Base-by-base conservation (phyloP, 2,113 vertebrate species). In the Campylorhamphus procurvoides region DNA sequence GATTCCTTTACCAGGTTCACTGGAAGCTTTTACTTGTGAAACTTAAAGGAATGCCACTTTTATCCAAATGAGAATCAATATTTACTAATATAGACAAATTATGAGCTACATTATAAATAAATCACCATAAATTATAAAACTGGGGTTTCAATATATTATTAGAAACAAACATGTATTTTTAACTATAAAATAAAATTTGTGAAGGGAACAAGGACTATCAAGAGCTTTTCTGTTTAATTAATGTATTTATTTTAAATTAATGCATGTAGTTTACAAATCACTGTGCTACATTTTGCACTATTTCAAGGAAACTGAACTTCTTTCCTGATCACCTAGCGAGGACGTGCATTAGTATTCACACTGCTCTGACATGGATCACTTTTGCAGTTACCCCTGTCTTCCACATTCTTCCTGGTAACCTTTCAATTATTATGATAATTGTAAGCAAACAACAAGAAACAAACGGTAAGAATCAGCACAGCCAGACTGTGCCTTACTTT, bases 211-310 rank as follows among this genome's bases (percentile, higher is more conserved):
- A 88, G 46, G 62, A 68, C 88, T 86, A 93, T 96, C 82, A 94
- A 68, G 86, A 97, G 78, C 88, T 77, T 17, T 75, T 94, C 59
- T 93, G 67, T 80, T 96, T 94, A 86, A 85, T 80, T 37, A 95
- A 93, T 85, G 28, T 84, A 47, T 96, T 93, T 94, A 53, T 95
- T 92, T 90, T 75, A 66, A 79, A 73, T 18, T 16, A 77, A 55
- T 69, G 58, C 78, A 64, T 17, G 63, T 56, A 84, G 66, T 96
- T 97, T 95, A 97, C 96, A 97, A 97, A 97, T 96, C 91, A 94
- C 62, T 40, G 40, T 24, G 78, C 62, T 96, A 80, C 73, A 84
- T 64, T 75, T 95, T 53, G 53, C 74, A 84, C 20, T 50, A 2
- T 81, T 93, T 37, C 68, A 87, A 64, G 53, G 84, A 94, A 96